Base-by-base conservation (phyloP, 2,113 vertebrate species). In the Pandion haliaetus region DNA sequence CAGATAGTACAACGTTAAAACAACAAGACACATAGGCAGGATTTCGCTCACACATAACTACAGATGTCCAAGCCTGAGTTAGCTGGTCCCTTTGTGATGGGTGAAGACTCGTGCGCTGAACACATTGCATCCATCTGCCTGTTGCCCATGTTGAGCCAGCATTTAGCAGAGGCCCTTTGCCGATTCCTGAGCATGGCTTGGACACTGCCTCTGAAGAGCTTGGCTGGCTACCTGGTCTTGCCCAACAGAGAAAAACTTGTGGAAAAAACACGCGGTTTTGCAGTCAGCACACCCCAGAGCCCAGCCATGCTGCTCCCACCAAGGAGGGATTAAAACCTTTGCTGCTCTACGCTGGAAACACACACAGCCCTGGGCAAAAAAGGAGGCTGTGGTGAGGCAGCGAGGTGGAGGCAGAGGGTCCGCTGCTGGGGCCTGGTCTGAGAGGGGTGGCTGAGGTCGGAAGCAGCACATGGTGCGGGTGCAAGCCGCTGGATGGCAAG, bases 111-210 rank as follows among this genome's bases (percentile, higher is more conserved):
- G 6, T 2, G 13, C 2, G 1, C 29, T 65, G 31, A 72, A 83
- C 47, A 65, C 5, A 0, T 17, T 47, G 36, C 1, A 0, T 18
- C 26, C 44, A 17, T 63, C 36, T 78, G 29, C 47, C 59, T 61
- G 26, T n/a, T 52, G 59, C 49, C 49, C 31, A 16, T 0, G 1
- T 40, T 2, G 3, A 69, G n/a, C 9, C 34, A 59, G 36, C 0
- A 0, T 50, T 38, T 55, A 50, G 32, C 58, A 61, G 47, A 44
- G 8, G 34, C 16, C 29, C 14, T 77, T 65, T 91, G 36, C 45
- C 55, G 84, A n/a, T 78, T 66, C 44, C 54, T 50, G 38, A 80
- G 32, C 6, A 13, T 0, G 3, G 18, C 47, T 85, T 5, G 34
- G 44, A 70, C 0, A 2, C 20, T 66, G 31, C 40, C 19, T 82